Conservation (phyloP, 1,140 invertebrate species). For the Ptiloglossa arizonensis region DNA sequence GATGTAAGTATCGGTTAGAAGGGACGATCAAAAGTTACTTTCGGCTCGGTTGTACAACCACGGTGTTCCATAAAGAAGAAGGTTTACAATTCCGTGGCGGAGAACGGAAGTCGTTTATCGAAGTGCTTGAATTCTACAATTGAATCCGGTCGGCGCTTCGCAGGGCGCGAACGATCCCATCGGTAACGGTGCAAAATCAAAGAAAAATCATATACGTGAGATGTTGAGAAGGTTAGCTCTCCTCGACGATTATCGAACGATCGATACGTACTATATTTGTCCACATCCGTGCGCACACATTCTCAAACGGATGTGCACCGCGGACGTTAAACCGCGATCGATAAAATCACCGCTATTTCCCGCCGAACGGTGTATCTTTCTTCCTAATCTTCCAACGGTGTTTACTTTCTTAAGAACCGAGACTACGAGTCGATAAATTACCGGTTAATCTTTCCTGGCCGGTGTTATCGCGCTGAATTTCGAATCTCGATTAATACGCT, state of each 20-base stretch:
- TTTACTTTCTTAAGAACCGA: not conserved
- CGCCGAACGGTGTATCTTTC: not conserved
- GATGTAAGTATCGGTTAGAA: no score
- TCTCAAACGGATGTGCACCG: not conserved
- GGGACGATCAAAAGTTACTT: no score
- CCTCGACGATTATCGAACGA: constrained; percentile 55
- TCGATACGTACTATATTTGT: constrained; percentile 42
- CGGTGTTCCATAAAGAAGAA: no score
- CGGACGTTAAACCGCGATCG: constrained; percentile 33
- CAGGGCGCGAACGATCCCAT: no score
- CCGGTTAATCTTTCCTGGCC: not conserved
- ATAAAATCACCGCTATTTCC: constrained; percentile 38
- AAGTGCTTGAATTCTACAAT: not conserved
- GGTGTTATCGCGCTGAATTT: not conserved
- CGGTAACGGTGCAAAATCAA: constrained; percentile 17
- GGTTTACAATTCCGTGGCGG: not conserved
- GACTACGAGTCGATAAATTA: not conserved
- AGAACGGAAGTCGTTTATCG: not conserved
- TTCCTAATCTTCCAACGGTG: not conserved
- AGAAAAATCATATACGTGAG: constrained; percentile 52
- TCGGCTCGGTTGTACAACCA: no score
- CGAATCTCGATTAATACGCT: not conserved
- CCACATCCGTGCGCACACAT: constrained; percentile 16
- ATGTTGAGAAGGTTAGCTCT: not conserved
- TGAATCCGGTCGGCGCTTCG: not conserved